phyloP scores from a whole-genome alignment of 2,797 vertebrate species.

The Scyliorhinus canicula region DNA sequence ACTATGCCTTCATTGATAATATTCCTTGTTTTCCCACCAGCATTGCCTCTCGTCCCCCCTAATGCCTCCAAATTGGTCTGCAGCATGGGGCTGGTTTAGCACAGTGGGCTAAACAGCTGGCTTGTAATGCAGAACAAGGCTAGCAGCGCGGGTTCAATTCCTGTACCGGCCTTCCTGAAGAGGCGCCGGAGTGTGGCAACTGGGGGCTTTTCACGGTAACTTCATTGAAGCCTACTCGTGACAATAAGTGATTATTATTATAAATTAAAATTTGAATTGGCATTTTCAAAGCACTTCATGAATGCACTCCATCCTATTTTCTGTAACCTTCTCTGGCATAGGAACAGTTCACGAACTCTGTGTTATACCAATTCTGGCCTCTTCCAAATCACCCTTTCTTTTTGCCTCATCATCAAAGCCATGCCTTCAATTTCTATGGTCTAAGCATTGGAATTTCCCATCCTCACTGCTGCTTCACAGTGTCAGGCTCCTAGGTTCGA shows the following conservation, averaged over 20 bases:
- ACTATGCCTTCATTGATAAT: not conserved
- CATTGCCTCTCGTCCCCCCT: not conserved
- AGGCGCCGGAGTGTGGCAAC: too few species aligned
- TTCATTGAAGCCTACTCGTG: too few species aligned
- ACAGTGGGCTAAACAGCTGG: too few species aligned
- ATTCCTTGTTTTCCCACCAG: not conserved
- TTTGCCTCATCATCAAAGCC: not conserved
- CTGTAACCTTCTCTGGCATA: not conserved
- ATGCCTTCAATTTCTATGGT: not conserved
- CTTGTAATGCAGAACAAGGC: too few species aligned
- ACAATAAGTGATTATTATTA: too few species aligned
- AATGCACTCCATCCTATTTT: not conserved
- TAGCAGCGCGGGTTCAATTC: too few species aligned
- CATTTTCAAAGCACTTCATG: not conserved
- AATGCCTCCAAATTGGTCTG: not conserved
- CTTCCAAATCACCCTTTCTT: not conserved
- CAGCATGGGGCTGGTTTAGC: too few species aligned
- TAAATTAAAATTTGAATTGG: not conserved
- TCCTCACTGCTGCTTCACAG: too few species aligned
- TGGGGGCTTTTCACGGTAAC: too few species aligned
- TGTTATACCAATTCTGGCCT: not conserved
- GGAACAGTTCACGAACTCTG: not conserved
- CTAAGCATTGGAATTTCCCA: not conserved
- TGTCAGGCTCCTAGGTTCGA: too few species aligned
- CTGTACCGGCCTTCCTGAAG: too few species aligned